Percentiles rank a stretch among this genome's conserved stretches.
Evolutionary conservation across 2,113 vertebrate genomes (phyloP).

Genomic region (Melospiza georgiana): DNA sequence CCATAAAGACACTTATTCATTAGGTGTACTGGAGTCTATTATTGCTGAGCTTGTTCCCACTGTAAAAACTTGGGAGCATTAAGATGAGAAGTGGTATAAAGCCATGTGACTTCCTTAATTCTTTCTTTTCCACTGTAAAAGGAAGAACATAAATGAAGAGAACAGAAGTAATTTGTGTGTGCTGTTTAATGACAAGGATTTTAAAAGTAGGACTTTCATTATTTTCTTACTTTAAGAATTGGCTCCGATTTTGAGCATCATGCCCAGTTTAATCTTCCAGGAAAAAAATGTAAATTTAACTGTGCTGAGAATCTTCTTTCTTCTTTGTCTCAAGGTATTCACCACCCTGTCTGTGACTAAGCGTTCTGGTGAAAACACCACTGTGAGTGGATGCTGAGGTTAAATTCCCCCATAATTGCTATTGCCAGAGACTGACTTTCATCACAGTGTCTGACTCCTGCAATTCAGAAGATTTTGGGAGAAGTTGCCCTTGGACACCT

Average conservation of each 20-base stretch:
- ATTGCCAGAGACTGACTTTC: constrained; percentile 45
- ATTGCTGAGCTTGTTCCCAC: not conserved
- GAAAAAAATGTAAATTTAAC: not conserved
- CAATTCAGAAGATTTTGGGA: not conserved
- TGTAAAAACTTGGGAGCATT: not conserved
- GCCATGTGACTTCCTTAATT: not conserved
- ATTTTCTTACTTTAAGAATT: not conserved
- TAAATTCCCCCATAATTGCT: constrained; percentile 72
- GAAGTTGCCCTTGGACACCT: not conserved
- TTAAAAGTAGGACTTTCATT: not conserved
- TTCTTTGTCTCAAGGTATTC: constrained; percentile 66
- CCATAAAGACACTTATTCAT: not conserved
- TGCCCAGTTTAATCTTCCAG: not conserved
- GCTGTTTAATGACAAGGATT: not conserved
- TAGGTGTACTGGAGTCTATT: not conserved
- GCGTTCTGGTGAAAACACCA: constrained; percentile 48
- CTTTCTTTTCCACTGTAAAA: not conserved
- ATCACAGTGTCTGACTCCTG: not conserved
- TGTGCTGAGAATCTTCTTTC: not conserved
- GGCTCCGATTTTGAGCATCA: not conserved
- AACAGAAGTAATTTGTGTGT: not conserved
- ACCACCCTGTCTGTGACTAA: constrained; percentile 72
- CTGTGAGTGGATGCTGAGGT: constrained; percentile 79
- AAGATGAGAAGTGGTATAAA: not conserved
- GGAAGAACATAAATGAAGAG: not conserved